Evolutionary conservation across 2,888 invertebrate species (phyloP).

Genomic region (Cataglyphis cursor): DNA sequence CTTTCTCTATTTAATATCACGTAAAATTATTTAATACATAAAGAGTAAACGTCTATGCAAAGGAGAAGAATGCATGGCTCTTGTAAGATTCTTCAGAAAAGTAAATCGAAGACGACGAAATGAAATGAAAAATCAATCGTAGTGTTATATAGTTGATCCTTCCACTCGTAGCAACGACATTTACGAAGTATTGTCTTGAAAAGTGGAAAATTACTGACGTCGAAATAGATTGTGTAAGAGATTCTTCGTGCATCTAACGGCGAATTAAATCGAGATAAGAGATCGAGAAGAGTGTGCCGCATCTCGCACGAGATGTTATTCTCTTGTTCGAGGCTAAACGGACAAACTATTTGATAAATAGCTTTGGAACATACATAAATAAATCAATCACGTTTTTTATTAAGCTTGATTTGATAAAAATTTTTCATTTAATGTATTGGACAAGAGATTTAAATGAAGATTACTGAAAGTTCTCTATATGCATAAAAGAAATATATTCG

Average conservation of each 20-base stretch:
- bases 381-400: slow-evolving; percentile 7
- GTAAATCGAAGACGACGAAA: slow-evolving; percentile 17
- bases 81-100: slow-evolving; percentile 3
- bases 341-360: neutral
- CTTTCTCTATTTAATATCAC: slow-evolving; percentile 32
- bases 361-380: neutral
- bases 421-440: neutral
- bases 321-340: slow-evolving; percentile 1
- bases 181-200: neutral
- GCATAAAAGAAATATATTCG: neutral
- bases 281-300: neutral
- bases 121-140: slow-evolving; percentile 13
- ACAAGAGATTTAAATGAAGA: neutral
- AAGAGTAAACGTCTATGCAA: neutral
- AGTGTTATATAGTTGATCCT: neutral
- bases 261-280: slow-evolving; percentile 9
- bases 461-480: neutral
- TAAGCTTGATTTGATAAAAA: slow-evolving; percentile 9
- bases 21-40: slow-evolving; percentile 49
- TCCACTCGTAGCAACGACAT: neutral
- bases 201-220: slow-evolving; percentile 21
- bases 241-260: neutral
- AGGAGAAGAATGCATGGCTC: neutral
- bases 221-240: slow-evolving; percentile 12
- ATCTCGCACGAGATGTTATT: neutral